Conservation (phyloP, 37 sponge, comb jelly and placozoan species). For the Hexactinellida sp. region DNA sequence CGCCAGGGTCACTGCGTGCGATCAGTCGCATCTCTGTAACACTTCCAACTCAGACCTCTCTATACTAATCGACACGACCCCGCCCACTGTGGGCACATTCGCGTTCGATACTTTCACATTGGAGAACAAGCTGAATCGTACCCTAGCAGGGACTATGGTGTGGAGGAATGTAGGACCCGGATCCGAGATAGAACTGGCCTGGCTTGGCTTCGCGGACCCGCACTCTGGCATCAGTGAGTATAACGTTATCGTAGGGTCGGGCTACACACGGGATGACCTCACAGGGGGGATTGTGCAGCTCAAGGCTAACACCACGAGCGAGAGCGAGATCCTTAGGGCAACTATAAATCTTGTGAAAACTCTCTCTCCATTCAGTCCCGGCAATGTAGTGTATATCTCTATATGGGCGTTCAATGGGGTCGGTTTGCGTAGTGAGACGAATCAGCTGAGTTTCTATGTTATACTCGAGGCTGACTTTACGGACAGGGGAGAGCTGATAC, state of each 20-base stretch:
- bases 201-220: constrained; percentile 59
- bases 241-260: constrained; percentile 34
- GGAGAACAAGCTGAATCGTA: constrained; percentile 17
- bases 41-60: background rate
- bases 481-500: background rate
- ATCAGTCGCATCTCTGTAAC: constrained; percentile 37
- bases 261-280: constrained; percentile 28
- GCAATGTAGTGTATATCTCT: constrained; percentile 25
- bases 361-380: background rate
- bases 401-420: constrained; percentile 63
- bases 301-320: background rate
- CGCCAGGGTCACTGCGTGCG: constrained; percentile 37
- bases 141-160: constrained; percentile 35
- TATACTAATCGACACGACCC: constrained; percentile 59
- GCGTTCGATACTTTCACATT: constrained; percentile 32
- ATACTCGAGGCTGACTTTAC: background rate
- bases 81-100: constrained; percentile 72
- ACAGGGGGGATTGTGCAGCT: constrained; percentile 13
- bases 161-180: constrained; percentile 29
- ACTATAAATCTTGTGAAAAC: background rate
- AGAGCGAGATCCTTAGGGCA: background rate
- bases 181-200: constrained; percentile 30
- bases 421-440: constrained; percentile 36
- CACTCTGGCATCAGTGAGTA: constrained; percentile 45
- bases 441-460: constrained; percentile 40